Base-by-base conservation (phyloP, 2,797 vertebrate species). In the Distichodus sexfasciatus region DNA sequence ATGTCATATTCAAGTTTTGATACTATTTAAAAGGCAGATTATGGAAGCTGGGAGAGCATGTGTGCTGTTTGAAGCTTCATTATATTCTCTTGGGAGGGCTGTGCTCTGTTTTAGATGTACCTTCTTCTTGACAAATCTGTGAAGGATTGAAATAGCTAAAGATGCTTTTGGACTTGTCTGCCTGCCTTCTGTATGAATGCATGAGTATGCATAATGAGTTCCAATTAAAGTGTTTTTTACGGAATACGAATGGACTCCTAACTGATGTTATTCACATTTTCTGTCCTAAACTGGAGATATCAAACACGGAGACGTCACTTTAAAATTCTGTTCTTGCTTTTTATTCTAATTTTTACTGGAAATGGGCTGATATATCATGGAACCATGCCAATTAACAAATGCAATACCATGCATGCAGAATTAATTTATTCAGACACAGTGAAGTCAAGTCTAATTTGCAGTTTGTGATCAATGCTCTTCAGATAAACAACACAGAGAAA, bases 1-100 rank as follows among this genome's bases (percentile, higher is more conserved):
- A 78, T 76, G 79, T 85, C 82, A 76, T 74, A 80, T 81, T 82
- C 82, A 83, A 85, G 72, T 85, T 86, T 86, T 83, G 87, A 88
- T 85, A 82, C 78, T 65, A 83, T 82, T 85, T 82, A 89, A 84
- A 86, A 83, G 73, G 35, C 67, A 81, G 76, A 69, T 87, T 85
- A 87, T 88, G 77, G 81, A 87, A 86, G 82, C 80, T 82, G 70
- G 81, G 76, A 84, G 80, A 85, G 69, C 79, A 48, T 71, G 68
- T 69, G 82, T 78, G 77, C 55, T 67, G 77, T 89, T 88, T 87
- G 88, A 89, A 88, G 85, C 84, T 76, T 75, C 3, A 46, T 57
- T 43, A 21, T 54, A 65, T 71, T 86, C 89, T 83, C 83, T 58
- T 58, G 86, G 86, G 84, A 87, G 68, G 63, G 73, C 72, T 66